Conservation (phyloP, 2,113 vertebrate genomes). For the Cepphus grylle region DNA sequence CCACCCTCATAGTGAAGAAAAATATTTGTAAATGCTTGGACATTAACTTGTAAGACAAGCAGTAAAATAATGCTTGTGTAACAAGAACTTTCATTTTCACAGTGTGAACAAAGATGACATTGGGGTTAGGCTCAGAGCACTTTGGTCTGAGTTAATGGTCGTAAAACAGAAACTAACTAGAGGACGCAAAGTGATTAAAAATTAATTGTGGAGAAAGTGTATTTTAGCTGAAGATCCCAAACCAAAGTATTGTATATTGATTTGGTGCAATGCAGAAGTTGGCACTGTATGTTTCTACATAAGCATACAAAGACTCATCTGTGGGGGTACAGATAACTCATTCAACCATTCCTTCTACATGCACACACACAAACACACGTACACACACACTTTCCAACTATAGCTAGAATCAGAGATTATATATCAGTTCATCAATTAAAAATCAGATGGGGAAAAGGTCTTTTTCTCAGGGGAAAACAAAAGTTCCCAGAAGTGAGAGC, state of each 20-base stretch:
- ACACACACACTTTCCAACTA: neutral
- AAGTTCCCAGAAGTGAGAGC: neutral
- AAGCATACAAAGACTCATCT: neutral
- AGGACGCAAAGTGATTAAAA: neutral
- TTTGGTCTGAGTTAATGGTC: neutral
- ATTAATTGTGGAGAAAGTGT: accelerated
- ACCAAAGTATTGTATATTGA: neutral
- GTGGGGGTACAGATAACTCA: neutral
- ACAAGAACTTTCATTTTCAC: neutral
- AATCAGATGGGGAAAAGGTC: neutral
- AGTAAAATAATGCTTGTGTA: neutral
- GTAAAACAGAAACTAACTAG: neutral
- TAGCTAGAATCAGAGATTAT: neutral
- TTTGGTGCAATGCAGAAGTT: neutral
- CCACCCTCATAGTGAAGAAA: neutral
- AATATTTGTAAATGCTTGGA: neutral
- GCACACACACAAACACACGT: accelerated
- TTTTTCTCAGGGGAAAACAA: neutral
- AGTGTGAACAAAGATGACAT: neutral
- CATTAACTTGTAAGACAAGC: neutral
- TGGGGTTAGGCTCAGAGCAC: neutral
- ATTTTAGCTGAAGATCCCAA: neutral
- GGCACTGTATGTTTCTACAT: neutral
- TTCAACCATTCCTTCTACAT: neutral
- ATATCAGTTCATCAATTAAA: neutral